phyloP scores from a whole-genome alignment of 2,113 vertebrate species.

The Laticauda colubrina region DNA sequence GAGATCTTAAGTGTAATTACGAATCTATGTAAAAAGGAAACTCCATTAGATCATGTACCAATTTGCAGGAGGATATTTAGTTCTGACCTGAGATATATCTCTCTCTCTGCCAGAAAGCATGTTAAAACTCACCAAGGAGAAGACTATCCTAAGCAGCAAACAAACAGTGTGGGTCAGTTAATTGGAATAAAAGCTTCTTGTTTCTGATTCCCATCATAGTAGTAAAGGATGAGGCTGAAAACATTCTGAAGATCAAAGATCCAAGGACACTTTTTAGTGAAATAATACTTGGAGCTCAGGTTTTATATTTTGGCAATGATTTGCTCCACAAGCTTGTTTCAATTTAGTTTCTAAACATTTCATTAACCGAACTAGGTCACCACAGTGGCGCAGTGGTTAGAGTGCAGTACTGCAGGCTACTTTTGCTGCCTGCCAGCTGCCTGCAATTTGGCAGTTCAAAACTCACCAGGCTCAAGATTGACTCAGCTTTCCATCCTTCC shows the following conservation, averaged over 20 bases:
- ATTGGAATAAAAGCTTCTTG: neutral
- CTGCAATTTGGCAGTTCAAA: too few relatives aligned
- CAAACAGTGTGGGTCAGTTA: neutral
- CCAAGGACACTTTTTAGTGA: neutral
- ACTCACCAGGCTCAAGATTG: too few relatives aligned
- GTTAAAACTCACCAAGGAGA: neutral
- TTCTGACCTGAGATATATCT: neutral
- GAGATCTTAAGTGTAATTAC: neutral
- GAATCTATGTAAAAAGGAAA: neutral
- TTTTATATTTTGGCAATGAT: too few relatives aligned
- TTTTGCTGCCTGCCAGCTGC: too few relatives aligned
- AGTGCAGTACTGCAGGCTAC: too few relatives aligned
- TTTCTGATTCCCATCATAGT: neutral
- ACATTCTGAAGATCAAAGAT: neutral
- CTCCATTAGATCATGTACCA: neutral
- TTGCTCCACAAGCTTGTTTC: too few relatives aligned
- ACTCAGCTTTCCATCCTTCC: too few relatives aligned
- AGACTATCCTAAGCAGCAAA: neutral
- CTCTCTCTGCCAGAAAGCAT: neutral
- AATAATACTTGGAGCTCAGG: too few relatives aligned
- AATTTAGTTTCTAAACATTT: too few relatives aligned
- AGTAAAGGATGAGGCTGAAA: neutral
- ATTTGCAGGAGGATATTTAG: neutral
- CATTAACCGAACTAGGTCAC: too few relatives aligned
- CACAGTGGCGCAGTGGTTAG: too few relatives aligned